A percentile compares a stretch with the other conserved stretches of the same genome.
Conservation (phyloP, 2,113 vertebrate genomes). For the Platichthys flesus region DNA sequence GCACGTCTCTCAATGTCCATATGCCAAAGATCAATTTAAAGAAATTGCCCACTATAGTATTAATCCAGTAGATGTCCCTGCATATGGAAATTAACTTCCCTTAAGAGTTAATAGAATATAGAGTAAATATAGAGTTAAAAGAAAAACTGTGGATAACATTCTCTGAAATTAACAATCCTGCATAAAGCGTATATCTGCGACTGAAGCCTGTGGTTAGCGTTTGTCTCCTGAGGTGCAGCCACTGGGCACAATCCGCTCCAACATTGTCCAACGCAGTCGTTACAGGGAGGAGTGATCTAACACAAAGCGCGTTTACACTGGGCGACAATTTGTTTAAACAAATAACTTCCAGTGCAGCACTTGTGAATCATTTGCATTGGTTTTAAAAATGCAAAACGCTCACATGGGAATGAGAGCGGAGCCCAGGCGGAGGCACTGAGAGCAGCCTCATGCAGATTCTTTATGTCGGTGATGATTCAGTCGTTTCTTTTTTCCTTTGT, state of each 20-base stretch:
- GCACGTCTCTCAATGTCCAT: too few relatives aligned
- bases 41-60: too few relatives aligned
- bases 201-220: not conserved
- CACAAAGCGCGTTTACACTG: slow-evolving; percentile 30
- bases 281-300: slow-evolving; percentile 2
- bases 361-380: slow-evolving; percentile 65
- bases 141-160: too few relatives aligned
- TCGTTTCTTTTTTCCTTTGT: not conserved
- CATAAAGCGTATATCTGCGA: not conserved
- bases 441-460: not conserved
- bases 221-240: slow-evolving; percentile 42
- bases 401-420: slow-evolving; percentile 39
- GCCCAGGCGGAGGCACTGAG: not conserved
- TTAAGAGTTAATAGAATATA: too few relatives aligned
- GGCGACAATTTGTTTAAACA: slow-evolving; percentile 59
- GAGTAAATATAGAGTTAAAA: too few relatives aligned
- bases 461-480: not conserved
- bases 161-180: too few relatives aligned
- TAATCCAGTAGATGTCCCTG: too few relatives aligned
- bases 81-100: too few relatives aligned
- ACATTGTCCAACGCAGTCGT: not conserved
- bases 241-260: slow-evolving; percentile 29
- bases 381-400: slow-evolving; percentile 54
- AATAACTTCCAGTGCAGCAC: slow-evolving; percentile 65
- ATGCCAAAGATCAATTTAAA: too few relatives aligned